Evolutionary conservation across 2,888 invertebrate species (phyloP).

Genomic region (Buathra laborator): DNA sequence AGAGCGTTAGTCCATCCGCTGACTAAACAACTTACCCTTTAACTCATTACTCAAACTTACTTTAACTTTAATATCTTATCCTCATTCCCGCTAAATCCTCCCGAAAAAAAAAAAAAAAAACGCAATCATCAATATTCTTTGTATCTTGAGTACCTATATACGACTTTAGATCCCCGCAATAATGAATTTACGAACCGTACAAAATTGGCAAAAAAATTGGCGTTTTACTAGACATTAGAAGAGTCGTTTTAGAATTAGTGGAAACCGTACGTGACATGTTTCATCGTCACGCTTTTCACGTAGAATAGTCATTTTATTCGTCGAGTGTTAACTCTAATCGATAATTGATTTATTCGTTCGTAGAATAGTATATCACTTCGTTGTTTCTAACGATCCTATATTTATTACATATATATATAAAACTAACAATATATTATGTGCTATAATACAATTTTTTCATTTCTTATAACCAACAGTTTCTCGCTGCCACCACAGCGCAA

Average conservation of each 20-base stretch:
- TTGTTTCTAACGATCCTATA: slow-evolving; percentile 43
- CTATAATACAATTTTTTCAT: slow-evolving; percentile 16
- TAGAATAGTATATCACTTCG: slow-evolving; percentile 63
- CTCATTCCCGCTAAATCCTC: slow-evolving; percentile 43
- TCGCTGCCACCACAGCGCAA: slow-evolving; percentile 50
- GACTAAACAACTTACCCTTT: slow-evolving; percentile 37
- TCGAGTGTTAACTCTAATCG: slow-evolving; percentile 53
- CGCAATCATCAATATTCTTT: slow-evolving; percentile 35
- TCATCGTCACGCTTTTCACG: slow-evolving; percentile 58
- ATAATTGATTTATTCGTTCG: slow-evolving; percentile 58
- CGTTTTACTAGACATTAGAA: slow-evolving; percentile 47
- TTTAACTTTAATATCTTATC: slow-evolving; percentile 23
- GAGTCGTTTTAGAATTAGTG: slow-evolving; percentile 57
- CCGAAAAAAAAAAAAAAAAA: background rate
- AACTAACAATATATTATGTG: slow-evolving; percentile 22
- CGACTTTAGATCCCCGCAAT: slow-evolving; percentile 25
- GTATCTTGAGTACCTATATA: slow-evolving; percentile 25
- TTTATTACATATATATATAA: slow-evolving; percentile 15
- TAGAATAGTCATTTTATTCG: slow-evolving; percentile 58
- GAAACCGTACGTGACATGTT: slow-evolving; percentile 54
- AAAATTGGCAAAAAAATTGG: slow-evolving; percentile 12
- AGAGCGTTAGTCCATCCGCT: slow-evolving; percentile 45
- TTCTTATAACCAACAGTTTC: slow-evolving; percentile 60
- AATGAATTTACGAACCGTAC: slow-evolving; percentile 19
- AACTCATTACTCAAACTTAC: slow-evolving; percentile 7